Evolutionary conservation across 2,797 vertebrate genomes (phyloP).

Genomic region (Rhyacichthys aspro): DNA sequence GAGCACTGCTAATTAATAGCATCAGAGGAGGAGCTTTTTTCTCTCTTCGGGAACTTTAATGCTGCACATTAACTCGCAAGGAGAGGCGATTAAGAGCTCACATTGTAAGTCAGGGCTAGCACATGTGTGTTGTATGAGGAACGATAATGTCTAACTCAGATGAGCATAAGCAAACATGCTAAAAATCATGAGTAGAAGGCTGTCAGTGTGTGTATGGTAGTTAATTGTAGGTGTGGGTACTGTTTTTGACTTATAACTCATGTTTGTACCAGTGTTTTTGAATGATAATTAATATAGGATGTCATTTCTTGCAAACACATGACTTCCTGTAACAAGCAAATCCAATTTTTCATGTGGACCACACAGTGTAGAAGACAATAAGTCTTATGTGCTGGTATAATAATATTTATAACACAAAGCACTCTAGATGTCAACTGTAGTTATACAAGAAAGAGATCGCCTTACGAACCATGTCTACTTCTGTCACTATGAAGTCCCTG

Average conservation of each 20-base stretch:
- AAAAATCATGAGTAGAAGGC: too few relatives aligned
- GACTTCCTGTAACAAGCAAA: too few relatives aligned
- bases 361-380: not conserved
- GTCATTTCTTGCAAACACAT: too few relatives aligned
- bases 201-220: too few relatives aligned
- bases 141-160: slow-evolving; percentile 6
- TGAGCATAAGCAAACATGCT: slow-evolving; percentile 14
- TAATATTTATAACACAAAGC: not conserved
- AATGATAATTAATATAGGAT: too few relatives aligned
- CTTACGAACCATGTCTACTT: not conserved
- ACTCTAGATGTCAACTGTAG: slow-evolving; percentile 5
- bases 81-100: slow-evolving; percentile 57
- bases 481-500: slow-evolving; percentile 3
- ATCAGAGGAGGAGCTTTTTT: slow-evolving; percentile 61
- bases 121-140: not conserved
- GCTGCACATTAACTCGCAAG: slow-evolving; percentile 60
- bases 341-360: not conserved
- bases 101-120: slow-evolving; percentile 45
- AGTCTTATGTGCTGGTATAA: not conserved
- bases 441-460: slow-evolving; percentile 2
- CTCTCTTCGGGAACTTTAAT: slow-evolving; percentile 61
- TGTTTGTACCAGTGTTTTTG: too few relatives aligned
- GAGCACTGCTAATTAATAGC: slow-evolving; percentile 71
- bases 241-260: too few relatives aligned
- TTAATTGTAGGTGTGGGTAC: too few relatives aligned